Base-by-base conservation (phyloP, 2,888 invertebrate genomes). In the Asteroscopus sphinx region DNA sequence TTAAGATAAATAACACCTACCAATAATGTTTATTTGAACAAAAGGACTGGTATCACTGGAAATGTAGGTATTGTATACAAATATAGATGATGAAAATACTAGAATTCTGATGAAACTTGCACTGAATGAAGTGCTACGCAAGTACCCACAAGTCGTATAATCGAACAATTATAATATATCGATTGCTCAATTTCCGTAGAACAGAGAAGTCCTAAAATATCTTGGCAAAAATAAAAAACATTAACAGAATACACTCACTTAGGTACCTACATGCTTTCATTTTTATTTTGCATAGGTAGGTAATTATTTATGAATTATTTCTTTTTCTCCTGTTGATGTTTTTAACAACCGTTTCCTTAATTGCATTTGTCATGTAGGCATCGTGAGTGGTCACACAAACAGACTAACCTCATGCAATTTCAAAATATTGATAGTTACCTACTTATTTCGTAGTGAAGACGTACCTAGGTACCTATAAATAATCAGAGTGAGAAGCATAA, bases 61-160 rank as follows among this genome's bases (percentile, higher is more conserved):
- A 21, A 5, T 33, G 21, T 21, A 12, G 15, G 3, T 40, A 33
- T 6, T 3, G 13, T 15, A 3, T n/a, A 26, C 25, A 33, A 5
- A 36, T 21, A 17, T 25, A 6, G 3, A 3, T 25, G 25, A 58
- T 37, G 62, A 52, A 66, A 55, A 7, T 32, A 32, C 21, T 62
- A 13, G 21, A 47, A 58, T 36, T 11, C 36, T 56, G 32, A 30
- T 62, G 49, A 54, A 61, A 61, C 36, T 15, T 16, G n/a, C 35
- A 15, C 21, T 35, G 33, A 8, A 32, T 40, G 8, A 11, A 42
- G 36, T 42, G 6, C 12, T 36, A 13, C n/a, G 32, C 1, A 52
- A 11, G 9, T 35, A 11, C 7, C 11, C 15, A 25, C 28, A 11
- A 8, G 11, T 32, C 11, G 16, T 45, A 30, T 16, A 25, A 33